A percentile compares a stretch with the other conserved stretches of the same genome.
Evolutionary conservation across 2,113 vertebrate genomes (phyloP).

Genomic region (Charina bottae): DNA sequence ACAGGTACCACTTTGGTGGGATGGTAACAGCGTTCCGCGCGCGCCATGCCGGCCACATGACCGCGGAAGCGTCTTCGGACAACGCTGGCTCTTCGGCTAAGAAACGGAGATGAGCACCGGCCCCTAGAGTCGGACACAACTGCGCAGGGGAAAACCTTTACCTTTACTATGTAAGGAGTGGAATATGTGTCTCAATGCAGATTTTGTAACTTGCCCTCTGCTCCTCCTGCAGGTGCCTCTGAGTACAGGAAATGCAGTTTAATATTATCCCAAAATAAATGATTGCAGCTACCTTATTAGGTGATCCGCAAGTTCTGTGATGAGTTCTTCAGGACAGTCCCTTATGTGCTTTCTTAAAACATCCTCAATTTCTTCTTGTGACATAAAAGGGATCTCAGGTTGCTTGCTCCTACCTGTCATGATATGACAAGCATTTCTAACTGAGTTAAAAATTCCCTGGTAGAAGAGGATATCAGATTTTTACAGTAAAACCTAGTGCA

Average conservation of each 20-base stretch:
- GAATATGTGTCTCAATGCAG: not conserved
- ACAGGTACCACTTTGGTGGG: too few species aligned
- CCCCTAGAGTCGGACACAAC: too few species aligned
- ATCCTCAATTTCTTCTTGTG: constrained; percentile 82
- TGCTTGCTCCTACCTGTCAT: constrained; percentile 82
- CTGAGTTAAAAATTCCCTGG: not conserved
- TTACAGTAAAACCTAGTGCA: not conserved
- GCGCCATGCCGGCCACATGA: too few species aligned
- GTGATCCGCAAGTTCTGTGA: constrained; percentile 86
- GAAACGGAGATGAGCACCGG: too few species aligned
- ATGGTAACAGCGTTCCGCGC: too few species aligned
- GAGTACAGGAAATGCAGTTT: not conserved
- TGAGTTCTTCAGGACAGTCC: constrained; percentile 90
- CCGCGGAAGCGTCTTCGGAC: too few species aligned
- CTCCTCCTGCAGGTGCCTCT: not conserved
- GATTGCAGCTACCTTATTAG: constrained; percentile 76
- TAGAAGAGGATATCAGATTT: not conserved
- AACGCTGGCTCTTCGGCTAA: too few species aligned
- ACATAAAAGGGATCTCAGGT: constrained; percentile 83
- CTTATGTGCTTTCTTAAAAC: constrained; percentile 80
- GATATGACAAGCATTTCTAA: constrained; percentile 4
- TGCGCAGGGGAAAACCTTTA: too few species aligned
- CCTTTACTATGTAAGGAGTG: too few species aligned
- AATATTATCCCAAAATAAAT: not conserved
- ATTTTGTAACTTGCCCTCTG: not conserved